Evolutionary conservation across 1,140 invertebrate species (phyloP), one percentile per base, ranked within the genome.

Genomic region (Eupristina koningsbergeri): DNA sequence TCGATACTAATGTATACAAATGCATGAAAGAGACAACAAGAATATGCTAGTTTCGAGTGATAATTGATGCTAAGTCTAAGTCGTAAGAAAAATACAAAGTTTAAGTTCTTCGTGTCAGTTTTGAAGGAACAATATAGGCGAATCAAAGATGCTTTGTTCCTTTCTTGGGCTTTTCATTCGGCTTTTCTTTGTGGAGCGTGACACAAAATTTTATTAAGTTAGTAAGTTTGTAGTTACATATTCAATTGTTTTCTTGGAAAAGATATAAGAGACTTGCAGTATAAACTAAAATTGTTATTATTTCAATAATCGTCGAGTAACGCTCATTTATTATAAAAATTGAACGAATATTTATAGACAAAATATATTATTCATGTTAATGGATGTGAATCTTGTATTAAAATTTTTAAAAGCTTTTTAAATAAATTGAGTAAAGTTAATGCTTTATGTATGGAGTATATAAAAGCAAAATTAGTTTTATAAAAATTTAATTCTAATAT

Each of bases 31-130:
- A 5, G 13, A 26, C 0, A 5, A 39, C 67, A 31, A 17, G 0
- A 22, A 36, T 39, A 41, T 71, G 29, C n/a, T 47, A n/a, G 47
- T 34, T 11, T 8, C 29, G 15, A 22, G 53, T 39, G 39, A 81
- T 82, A 82, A 82, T 82, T 82, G 73, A 82, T 82, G 81, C 81
- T 45, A 50, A 53, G 39, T 81, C 61, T 53, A 77, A 82, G 81
- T 67, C 61, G n/a, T 7, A 77, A 77, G 73, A 36, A 67, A 82
- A 82, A 77, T 45, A 67, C 11, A 41, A 69, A 31, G 58, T 64
- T 39, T 61, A 81, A 73, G 80, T 36, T 36, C n/a, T n/a, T n/a
- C 53, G 80, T n/a, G 6, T 31, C 19, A 47, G 80, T 81, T 63
- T 81, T 34, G 29, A 64, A 75, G 17, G 31, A 67, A 69, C 41